Evolutionary conservation across 2,113 vertebrate genomes (phyloP).

Genomic region (Willisornis vidua): DNA sequence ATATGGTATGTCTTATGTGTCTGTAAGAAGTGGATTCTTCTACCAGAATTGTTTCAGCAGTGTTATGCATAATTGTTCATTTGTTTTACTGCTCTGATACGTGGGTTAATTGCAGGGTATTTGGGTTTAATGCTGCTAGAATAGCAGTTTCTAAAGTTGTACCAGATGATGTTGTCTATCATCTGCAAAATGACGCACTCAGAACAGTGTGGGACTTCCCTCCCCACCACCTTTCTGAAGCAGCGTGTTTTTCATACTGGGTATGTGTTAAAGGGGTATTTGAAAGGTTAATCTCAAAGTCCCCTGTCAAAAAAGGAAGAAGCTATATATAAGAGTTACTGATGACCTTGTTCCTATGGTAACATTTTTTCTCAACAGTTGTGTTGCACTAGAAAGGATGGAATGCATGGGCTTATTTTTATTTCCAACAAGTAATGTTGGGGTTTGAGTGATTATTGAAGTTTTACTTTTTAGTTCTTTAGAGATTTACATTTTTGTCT

Average conservation of each 20-base stretch:
- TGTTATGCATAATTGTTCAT: not conserved
- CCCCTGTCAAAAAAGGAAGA: constrained; percentile 39
- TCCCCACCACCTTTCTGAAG: constrained; percentile 11
- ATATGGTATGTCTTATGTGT: constrained; percentile 32
- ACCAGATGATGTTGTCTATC: not conserved
- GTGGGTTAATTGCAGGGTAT: constrained; percentile 21
- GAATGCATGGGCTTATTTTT: constrained; percentile 37
- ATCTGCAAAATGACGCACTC: constrained; percentile 52
- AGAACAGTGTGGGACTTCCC: not conserved
- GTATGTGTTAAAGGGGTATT: constrained; percentile 41
- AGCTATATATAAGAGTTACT: constrained; percentile 33
- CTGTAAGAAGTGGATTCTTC: constrained; percentile 7
- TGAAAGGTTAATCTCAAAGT: constrained; percentile 63
- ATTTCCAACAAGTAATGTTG: not conserved
- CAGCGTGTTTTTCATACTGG: not conserved
- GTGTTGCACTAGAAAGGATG: constrained; percentile 52
- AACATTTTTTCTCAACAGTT: constrained; percentile 56
- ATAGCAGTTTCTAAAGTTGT: constrained; percentile 21
- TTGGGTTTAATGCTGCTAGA: not conserved
- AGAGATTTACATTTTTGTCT: constrained; percentile 8
- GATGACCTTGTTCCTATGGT: constrained; percentile 71
- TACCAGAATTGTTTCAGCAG: constrained; percentile 37
- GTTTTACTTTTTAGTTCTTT: constrained; percentile 16
- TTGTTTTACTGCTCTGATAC: constrained; percentile 1
- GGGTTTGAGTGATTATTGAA: constrained; percentile 33